phyloP scores from a whole-genome alignment of 1,140 invertebrate species.

The Drosophila tristis region DNA sequence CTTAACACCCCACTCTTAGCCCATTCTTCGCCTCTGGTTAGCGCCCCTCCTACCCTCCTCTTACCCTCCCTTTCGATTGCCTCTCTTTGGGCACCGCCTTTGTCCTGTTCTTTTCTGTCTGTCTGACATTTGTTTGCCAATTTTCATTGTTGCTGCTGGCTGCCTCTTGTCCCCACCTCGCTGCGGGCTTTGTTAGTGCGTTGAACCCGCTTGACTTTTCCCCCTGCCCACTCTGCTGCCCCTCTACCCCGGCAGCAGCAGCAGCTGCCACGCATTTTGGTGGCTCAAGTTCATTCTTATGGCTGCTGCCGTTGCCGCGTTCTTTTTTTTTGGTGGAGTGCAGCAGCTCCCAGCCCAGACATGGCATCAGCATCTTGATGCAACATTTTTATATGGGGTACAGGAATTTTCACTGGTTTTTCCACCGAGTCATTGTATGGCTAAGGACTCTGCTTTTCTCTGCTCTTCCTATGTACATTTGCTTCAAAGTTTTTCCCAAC shows the following conservation, averaged over 20 bases:
- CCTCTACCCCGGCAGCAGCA: neutral
- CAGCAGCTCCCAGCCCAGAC: conserved; percentile 25
- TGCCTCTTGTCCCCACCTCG: no score
- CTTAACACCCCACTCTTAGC: neutral
- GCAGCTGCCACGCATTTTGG: conserved; percentile 38
- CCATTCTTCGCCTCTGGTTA: no score
- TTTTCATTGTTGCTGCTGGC: conserved; percentile 38
- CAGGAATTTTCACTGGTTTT: conserved; percentile 31
- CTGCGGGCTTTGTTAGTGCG: conserved; percentile 30
- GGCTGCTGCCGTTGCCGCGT: conserved; percentile 2
- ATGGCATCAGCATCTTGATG: conserved; percentile 28
- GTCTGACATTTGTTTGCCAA: conserved; percentile 60
- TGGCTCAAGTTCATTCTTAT: conserved; percentile 47
- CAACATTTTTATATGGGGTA: conserved; percentile 46
- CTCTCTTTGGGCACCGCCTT: conserved; percentile 16
- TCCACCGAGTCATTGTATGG: conserved; percentile 54
- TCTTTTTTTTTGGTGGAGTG: neutral
- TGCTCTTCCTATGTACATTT: no score
- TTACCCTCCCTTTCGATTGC: no score
- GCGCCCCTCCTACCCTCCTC: no score
- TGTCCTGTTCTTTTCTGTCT: conserved; percentile 42
- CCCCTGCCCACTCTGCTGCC: neutral
- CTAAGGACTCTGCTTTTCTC: conserved; percentile 16
- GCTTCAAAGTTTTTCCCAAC: no score
- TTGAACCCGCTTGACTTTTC: conserved; percentile 45